Evolutionary conservation across 2,113 vertebrate species (phyloP).

Genomic region (Leptobrachium ailaonicum): DNA sequence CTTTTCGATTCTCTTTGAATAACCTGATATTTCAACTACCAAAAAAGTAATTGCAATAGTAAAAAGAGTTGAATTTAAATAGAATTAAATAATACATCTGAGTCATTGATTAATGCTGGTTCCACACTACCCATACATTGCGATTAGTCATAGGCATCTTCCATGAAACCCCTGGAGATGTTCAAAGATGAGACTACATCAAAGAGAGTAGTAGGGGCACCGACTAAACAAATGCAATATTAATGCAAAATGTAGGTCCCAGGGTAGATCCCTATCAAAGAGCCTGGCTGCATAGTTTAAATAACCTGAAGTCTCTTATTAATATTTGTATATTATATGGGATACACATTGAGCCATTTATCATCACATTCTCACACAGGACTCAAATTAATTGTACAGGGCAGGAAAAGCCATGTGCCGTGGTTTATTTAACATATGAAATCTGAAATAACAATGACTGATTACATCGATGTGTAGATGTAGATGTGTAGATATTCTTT

Average conservation of each 20-base stretch:
- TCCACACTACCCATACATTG: not conserved
- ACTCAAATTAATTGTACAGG: conserved; percentile 23
- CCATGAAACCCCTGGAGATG: conserved; percentile 31
- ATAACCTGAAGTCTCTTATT: conserved; percentile 30
- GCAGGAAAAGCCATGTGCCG: not conserved
- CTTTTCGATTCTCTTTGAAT: not conserved
- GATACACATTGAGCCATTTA: conserved; percentile 32
- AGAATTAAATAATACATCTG: not conserved
- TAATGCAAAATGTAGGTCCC: conserved; percentile 36
- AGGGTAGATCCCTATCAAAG: conserved; percentile 41
- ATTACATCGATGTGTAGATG: not conserved
- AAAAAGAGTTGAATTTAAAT: not conserved
- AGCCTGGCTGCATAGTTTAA: conserved; percentile 42
- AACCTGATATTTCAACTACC: not conserved
- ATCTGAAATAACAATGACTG: conserved; percentile 3
- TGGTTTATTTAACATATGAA: not conserved
- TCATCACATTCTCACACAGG: not conserved
- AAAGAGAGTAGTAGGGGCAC: conserved; percentile 21
- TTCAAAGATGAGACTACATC: conserved; percentile 34
- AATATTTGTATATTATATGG: conserved; percentile 40
- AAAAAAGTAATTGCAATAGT: not conserved
- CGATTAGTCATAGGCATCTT: conserved; percentile 20
- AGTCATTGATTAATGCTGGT: not conserved
- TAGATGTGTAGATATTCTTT: not conserved
- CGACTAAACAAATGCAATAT: conserved; percentile 40